Percentiles rank a stretch among this genome's conserved stretches.
These are phyloP conservation scores for Microtus oregoni DNA, from an alignment of 2,113 vertebrate genomes.

Conservation along the genomic window DNA sequence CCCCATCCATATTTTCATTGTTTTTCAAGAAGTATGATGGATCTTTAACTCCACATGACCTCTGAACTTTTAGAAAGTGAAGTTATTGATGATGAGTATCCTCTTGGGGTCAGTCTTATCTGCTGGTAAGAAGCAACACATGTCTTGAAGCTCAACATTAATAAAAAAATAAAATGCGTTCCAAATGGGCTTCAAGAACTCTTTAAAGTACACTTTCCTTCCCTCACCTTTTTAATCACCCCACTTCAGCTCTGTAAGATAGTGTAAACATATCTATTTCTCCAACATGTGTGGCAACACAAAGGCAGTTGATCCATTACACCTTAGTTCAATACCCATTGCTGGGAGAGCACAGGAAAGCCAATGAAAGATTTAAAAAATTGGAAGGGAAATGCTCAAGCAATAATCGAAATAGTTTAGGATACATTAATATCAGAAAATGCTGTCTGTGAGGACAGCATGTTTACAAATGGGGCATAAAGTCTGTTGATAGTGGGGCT, in stretches of 20 bases:
- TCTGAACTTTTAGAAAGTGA: conserved; percentile 72
- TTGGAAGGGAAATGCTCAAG: neutral
- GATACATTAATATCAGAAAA: conserved; percentile 11
- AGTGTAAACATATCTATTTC: neutral
- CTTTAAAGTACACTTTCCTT: conserved; percentile 65
- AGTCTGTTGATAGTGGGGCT: neutral
- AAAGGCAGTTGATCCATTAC: neutral
- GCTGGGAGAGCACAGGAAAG: neutral
- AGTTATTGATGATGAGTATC: conserved; percentile 58
- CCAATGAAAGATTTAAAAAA: neutral
- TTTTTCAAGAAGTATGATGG: conserved; percentile 64
- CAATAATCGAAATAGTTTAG: neutral
- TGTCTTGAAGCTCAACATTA: conserved; percentile 59
- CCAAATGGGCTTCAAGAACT: conserved; percentile 53
- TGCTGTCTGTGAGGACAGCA: neutral
- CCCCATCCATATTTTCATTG: conserved; percentile 53
- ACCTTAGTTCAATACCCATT: neutral
- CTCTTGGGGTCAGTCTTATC: conserved; percentile 73
- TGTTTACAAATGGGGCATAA: neutral
- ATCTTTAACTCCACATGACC: conserved; percentile 72
- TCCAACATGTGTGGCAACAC: neutral
- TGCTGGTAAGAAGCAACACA: conserved; percentile 68
- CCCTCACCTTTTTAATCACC: neutral
- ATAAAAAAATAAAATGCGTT: conserved; percentile 69
- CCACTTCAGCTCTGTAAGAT: neutral